These are phyloP conservation scores for Coleophora deauratella DNA, from an alignment of 2,888 invertebrate genomes.

Conservation along the genomic window DNA sequence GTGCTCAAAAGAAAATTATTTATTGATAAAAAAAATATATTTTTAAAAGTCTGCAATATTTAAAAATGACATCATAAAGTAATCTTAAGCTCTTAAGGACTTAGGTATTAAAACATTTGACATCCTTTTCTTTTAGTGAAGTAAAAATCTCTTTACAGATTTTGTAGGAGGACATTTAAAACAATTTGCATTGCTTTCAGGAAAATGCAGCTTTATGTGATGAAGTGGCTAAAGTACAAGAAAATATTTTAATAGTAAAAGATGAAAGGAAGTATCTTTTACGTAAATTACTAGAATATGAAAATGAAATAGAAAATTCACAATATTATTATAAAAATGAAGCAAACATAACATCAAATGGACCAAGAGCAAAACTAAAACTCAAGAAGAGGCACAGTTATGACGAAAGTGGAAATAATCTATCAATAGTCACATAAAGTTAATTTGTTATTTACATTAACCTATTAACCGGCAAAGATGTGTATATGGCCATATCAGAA, in stretches of 20 bases:
- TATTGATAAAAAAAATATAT: too few relatives aligned
- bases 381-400: conserved; percentile 44
- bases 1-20: too few relatives aligned
- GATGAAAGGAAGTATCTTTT: conserved; percentile 89
- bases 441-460: conserved; percentile 2
- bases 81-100: too few relatives aligned
- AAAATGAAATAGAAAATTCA: conserved; percentile 54
- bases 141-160: too few relatives aligned
- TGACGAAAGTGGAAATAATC: conserved; percentile 36
- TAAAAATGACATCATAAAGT: too few relatives aligned
- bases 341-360: conserved; percentile 31
- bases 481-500: too few relatives aligned
- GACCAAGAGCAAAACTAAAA: conserved; percentile 43
- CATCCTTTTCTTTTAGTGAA: too few relatives aligned
- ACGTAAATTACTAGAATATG: conserved; percentile 82
- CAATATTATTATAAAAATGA: conserved; percentile 36
- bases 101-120: too few relatives aligned
- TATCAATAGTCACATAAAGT: conserved; percentile 1
- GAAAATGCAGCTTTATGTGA: conserved; percentile 91
- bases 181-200: conserved; percentile 44
- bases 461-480: too few relatives aligned
- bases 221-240: conserved; percentile 89
- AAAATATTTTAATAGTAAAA: conserved; percentile 84
- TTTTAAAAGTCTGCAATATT: too few relatives aligned
- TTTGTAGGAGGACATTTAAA: too few relatives aligned